Conservation (phyloP, 2,888 invertebrate genomes). For the Notodonta ziczac region DNA sequence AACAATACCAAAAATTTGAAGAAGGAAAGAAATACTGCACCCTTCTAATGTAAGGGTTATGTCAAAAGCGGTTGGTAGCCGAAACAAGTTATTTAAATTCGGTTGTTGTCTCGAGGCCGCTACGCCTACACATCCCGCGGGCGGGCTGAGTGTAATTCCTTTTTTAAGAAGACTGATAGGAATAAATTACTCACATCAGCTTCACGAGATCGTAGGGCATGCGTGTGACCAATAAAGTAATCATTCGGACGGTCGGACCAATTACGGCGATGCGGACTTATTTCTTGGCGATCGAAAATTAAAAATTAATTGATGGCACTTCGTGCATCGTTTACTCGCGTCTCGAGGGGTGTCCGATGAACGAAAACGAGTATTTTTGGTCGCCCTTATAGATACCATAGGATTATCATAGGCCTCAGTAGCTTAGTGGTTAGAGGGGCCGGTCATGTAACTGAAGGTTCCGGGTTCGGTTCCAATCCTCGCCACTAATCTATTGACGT, state of each 20-base stretch:
- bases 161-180: constrained; percentile 52
- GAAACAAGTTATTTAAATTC: constrained; percentile 81
- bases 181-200: constrained; percentile 60
- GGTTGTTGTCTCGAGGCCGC: constrained; percentile 57
- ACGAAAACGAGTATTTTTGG: too few relatives aligned
- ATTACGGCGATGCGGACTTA: constrained; percentile 71
- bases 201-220: constrained; percentile 55
- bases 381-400: constrained; percentile 71
- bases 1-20: constrained; percentile 42
- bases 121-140: constrained; percentile 57
- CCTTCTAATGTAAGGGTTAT: constrained; percentile 63
- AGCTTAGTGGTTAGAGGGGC: too few relatives aligned
- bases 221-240: constrained; percentile 79
- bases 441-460: too few relatives aligned
- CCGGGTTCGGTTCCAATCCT: too few relatives aligned
- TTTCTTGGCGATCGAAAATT: constrained; percentile 74
- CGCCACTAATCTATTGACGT: too few relatives aligned
- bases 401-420: constrained; percentile 66
- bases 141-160: constrained; percentile 29
- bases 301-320: constrained; percentile 77
- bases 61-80: constrained; percentile 73
- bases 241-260: constrained; percentile 71
- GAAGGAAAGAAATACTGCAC: constrained; percentile 60
- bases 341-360: not conserved
- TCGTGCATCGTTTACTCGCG: constrained; percentile 47